phyloP scores from a whole-genome alignment of 2,797 vertebrate species.

The Hydrocynus forskahlii region DNA sequence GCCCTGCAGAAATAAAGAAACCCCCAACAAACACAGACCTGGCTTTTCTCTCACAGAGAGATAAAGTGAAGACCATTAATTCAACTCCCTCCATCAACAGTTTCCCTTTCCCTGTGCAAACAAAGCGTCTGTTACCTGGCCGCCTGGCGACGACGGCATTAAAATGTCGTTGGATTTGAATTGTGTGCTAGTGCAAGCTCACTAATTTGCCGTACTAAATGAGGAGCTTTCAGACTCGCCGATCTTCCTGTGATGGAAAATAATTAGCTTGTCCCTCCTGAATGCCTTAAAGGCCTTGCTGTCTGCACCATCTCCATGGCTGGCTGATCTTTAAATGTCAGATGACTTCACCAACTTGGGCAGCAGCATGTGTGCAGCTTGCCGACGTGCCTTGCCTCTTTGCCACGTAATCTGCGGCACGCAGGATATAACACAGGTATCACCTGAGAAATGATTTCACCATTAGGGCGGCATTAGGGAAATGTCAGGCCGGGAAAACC shows the following conservation, averaged over 20 bases:
- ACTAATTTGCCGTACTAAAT: constrained; percentile 49
- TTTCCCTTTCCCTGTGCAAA: constrained; percentile 13
- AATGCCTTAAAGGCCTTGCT: constrained; percentile 54
- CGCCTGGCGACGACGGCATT: constrained; percentile 27
- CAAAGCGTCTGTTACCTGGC: constrained; percentile 47
- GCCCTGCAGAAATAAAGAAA: neutral
- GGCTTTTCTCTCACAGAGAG: constrained; percentile 14
- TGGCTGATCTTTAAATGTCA: constrained; percentile 82
- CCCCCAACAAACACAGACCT: neutral
- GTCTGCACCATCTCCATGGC: constrained; percentile 60
- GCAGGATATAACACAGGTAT: constrained; percentile 20
- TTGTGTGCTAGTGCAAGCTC: constrained; percentile 12
- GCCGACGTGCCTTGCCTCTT: constrained; percentile 40
- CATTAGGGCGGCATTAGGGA: constrained; percentile 45
- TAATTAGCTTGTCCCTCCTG: constrained; percentile 50
- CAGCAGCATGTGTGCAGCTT: constrained; percentile 65
- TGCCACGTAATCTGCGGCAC: constrained; percentile 9
- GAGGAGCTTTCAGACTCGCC: constrained; percentile 30
- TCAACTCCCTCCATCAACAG: constrained; percentile 4
- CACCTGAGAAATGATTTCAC: constrained; percentile 46
- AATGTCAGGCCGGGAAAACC: constrained; percentile 47
- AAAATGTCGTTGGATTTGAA: constrained; percentile 45
- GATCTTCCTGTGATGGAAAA: constrained; percentile 29
- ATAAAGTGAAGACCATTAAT: constrained; percentile 44
- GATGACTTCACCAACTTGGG: constrained; percentile 70